phyloP scores from a whole-genome alignment of 2,797 vertebrate genomes.

The Channallabes apus region DNA sequence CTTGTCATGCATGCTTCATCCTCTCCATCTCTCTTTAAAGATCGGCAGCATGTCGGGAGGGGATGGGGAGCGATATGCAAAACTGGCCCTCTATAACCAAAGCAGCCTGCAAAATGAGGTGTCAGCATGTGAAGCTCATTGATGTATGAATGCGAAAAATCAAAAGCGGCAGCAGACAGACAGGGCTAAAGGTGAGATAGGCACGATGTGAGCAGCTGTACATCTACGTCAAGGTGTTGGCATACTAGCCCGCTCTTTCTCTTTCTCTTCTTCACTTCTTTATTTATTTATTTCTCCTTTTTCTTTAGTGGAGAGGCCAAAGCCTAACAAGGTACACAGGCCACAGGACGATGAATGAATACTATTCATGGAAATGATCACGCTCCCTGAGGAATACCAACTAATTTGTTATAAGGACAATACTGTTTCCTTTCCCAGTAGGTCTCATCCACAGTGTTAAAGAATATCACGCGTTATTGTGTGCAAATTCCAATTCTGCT shows the following conservation, averaged over 20 bases:
- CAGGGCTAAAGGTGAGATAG: conserved; percentile 91
- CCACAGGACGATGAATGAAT: conserved; percentile 84
- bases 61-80: conserved; percentile 93
- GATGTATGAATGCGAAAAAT: conserved; percentile 99
- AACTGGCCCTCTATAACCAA: conserved; percentile 95
- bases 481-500: conserved; percentile 79
- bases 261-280: conserved; percentile 69
- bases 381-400: conserved; percentile 87
- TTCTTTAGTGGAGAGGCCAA: conserved; percentile 80
- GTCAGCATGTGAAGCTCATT: conserved; percentile 98
- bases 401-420: conserved; percentile 84
- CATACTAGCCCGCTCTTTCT: conserved; percentile 74
- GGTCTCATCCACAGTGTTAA: conserved; percentile 79
- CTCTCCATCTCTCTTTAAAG: conserved; percentile 82
- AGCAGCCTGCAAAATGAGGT: conserved; percentile 99
- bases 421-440: conserved; percentile 54
- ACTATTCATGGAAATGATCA: conserved; percentile 82
- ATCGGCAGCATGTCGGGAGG: conserved; percentile 81
- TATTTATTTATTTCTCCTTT: conserved; percentile 66
- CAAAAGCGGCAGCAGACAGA: conserved; percentile 98
- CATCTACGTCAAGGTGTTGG: conserved; percentile 94
- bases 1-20: conserved; percentile 38
- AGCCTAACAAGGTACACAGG: conserved; percentile 94
- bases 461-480: conserved; percentile 91
- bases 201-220: conserved; percentile 94